Conservation (phyloP, 1,140 invertebrate species). For the Arctopsyche grandis region DNA sequence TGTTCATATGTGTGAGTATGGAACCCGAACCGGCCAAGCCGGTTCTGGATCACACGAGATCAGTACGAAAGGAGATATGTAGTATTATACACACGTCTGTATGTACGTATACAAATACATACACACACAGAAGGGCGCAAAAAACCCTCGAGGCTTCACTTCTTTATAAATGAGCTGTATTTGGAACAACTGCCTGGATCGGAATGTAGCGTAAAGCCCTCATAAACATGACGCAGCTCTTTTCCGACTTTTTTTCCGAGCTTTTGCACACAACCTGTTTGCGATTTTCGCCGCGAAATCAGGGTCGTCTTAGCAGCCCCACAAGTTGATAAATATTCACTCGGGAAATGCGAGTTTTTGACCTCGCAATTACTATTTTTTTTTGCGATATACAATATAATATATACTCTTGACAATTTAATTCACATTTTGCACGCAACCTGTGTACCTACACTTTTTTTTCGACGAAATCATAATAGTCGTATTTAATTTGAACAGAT, state of each 20-base stretch:
- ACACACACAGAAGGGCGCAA: conserved; percentile 33
- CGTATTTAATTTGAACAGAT: neutral
- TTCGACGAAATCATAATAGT: neutral
- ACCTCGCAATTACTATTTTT: neutral
- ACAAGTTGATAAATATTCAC: neutral
- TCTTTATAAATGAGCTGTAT: neutral
- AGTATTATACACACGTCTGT: neutral
- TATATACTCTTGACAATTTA: neutral
- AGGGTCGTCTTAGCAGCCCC: neutral
- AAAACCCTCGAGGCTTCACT: conserved; percentile 3
- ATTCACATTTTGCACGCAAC: conserved; percentile 3
- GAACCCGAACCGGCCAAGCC: conserved; percentile 16
- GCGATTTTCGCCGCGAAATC: neutral
- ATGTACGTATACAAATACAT: conserved; percentile 9
- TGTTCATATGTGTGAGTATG: neutral
- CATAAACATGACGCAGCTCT: neutral
- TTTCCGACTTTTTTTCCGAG: neutral
- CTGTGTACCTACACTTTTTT: too few relatives aligned
- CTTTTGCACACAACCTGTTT: neutral
- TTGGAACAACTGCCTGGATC: conserved; percentile 2
- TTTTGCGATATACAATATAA: too few relatives aligned
- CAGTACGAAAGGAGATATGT: conserved; percentile 1
- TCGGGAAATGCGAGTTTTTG: neutral
- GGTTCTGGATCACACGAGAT: conserved; percentile 33
- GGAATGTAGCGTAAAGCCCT: conserved; percentile 30